Evolutionary conservation across 2,797 vertebrate genomes (phyloP).

Genomic region (Champsocephalus esox): DNA sequence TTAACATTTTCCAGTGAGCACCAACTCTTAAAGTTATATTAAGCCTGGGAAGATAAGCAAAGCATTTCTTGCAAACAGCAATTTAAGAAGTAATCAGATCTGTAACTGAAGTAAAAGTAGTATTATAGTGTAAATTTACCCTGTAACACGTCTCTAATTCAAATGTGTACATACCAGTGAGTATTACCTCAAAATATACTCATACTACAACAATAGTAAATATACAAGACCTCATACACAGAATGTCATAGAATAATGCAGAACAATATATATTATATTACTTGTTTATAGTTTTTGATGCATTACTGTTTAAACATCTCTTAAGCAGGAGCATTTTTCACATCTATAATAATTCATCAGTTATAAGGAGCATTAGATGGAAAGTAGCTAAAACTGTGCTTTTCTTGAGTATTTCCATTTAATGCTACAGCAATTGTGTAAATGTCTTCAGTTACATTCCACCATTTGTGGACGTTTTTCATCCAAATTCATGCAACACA

Average conservation of each 20-base stretch:
- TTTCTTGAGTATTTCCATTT: too few relatives aligned
- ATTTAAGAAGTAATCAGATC: neutral
- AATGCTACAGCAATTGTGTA: neutral
- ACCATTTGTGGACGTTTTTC: conserved; percentile 14
- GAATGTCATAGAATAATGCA: neutral
- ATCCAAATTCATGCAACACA: conserved; percentile 14
- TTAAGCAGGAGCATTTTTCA: neutral
- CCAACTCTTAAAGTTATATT: conserved; percentile 25
- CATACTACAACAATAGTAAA: neutral
- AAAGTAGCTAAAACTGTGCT: neutral
- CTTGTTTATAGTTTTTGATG: neutral
- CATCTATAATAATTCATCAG: too few relatives aligned
- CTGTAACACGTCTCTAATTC: too few relatives aligned
- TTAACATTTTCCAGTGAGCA: conserved; percentile 12
- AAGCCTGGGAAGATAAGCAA: conserved; percentile 19
- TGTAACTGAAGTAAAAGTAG: neutral
- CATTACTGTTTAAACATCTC: neutral
- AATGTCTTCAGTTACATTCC: neutral
- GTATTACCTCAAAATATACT: neutral
- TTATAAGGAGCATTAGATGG: neutral
- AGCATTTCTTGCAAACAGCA: neutral
- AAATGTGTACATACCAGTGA: neutral
- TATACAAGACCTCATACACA: neutral
- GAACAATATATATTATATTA: neutral
- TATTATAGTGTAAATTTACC: neutral